Conservation (phyloP, 2,113 vertebrate genomes). For the Edolisoma coerulescens region DNA sequence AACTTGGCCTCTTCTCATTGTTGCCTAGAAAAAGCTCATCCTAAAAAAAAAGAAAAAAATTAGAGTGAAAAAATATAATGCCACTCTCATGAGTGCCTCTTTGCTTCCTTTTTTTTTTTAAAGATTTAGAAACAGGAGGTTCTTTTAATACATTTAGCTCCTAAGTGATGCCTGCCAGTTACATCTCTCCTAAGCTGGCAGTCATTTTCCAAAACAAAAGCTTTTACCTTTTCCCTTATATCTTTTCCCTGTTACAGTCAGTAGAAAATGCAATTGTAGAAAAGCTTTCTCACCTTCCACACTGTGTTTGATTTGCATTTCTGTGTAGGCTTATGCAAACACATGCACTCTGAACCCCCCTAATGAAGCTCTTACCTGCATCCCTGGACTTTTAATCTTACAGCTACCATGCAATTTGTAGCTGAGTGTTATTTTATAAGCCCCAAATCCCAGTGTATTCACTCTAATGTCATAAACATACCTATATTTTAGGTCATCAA, state of each 20-base stretch:
- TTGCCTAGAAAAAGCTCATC: neutral
- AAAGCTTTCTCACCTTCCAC: neutral
- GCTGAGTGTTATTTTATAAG: neutral
- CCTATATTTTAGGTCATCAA: neutral
- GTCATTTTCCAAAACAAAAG: slow-evolving; percentile 1
- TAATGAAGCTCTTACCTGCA: neutral
- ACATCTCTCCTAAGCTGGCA: neutral
- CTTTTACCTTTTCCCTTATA: slow-evolving; percentile 2
- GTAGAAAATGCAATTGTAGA: neutral
- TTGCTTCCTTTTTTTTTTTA: neutral
- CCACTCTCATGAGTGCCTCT: rapidly evolving
- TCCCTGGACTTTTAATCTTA: neutral
- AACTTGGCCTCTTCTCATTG: neutral
- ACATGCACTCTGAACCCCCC: neutral
- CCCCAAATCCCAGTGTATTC: neutral
- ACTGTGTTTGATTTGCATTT: neutral
- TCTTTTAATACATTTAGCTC: neutral
- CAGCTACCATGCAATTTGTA: neutral
- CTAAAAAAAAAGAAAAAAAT: neutral
- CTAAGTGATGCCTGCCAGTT: neutral
- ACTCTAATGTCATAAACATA: neutral
- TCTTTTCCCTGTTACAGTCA: neutral
- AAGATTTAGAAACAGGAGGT: neutral
- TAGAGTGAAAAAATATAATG: neutral
- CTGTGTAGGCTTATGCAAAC: neutral